A percentile compares a stretch with the other conserved stretches of the same genome.
phyloP scores from a whole-genome alignment of 2,888 invertebrate species.

The Nephrotoma guestfalica region DNA sequence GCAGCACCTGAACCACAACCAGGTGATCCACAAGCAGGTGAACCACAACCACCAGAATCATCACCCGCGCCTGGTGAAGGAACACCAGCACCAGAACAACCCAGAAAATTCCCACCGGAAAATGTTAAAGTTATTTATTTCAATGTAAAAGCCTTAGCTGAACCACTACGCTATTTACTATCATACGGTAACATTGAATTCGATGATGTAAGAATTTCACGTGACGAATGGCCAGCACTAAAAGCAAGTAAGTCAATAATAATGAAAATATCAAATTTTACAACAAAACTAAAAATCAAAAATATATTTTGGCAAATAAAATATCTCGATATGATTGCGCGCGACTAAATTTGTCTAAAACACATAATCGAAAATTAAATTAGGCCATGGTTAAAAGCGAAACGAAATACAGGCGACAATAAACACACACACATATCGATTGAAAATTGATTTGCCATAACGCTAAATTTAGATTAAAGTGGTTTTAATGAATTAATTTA shows the following conservation, averaged over 20 bases:
- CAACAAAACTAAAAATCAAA: not conserved
- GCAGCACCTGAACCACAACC: not conserved
- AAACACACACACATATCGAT: not conserved
- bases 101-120: not conserved
- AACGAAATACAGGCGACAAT: not conserved
- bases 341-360: not conserved
- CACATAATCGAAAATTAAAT: not conserved
- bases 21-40: not conserved
- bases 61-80: not conserved
- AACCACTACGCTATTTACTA: conserved; percentile 45
- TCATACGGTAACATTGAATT: conserved; percentile 45
- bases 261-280: not conserved
- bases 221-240: conserved; percentile 38
- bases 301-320: not conserved
- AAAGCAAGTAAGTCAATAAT: conserved; percentile 37
- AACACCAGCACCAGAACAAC: not conserved
- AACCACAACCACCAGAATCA: not conserved
- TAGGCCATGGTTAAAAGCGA: not conserved
- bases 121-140: conserved; percentile 38
- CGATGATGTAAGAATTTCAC: conserved; percentile 43
- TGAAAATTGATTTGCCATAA: not conserved
- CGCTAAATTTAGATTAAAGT: not conserved
- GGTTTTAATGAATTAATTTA: not conserved
- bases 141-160: conserved; percentile 44
- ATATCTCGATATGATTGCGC: not conserved